A percentile compares a stretch with the other conserved stretches of the same genome.
phyloP scores from a whole-genome alignment of 2,888 invertebrate species.

The Oasisia sp. region DNA sequence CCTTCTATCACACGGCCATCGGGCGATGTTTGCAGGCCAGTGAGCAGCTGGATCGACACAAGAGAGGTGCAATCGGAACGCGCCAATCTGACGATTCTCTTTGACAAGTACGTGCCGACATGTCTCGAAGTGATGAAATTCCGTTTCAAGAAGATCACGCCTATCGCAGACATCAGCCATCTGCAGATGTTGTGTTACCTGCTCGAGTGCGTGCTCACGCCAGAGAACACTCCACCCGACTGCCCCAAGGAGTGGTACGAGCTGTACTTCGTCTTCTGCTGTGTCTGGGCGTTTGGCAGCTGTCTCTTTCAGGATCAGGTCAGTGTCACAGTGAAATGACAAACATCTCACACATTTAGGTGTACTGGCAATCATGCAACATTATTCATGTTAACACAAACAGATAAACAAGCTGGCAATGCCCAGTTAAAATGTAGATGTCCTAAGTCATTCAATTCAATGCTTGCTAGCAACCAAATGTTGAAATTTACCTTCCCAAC shows the following conservation, averaged over 20 bases:
- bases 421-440: no score
- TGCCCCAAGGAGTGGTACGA: slow-evolving; percentile 96
- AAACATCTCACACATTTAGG: neutral
- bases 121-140: slow-evolving; percentile 87
- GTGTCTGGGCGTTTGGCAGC: slow-evolving; percentile 98
- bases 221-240: slow-evolving; percentile 85
- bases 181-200: slow-evolving; percentile 90
- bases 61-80: slow-evolving; percentile 68
- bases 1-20: neutral
- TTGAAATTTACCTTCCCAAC: no score
- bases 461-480: no score
- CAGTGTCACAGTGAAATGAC: neutral
- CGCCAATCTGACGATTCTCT: slow-evolving; percentile 91
- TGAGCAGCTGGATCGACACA: slow-evolving; percentile 78
- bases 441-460: no score
- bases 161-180: slow-evolving; percentile 93
- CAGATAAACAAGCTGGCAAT: no score
- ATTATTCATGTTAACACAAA: no score
- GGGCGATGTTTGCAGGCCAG: slow-evolving; percentile 69
- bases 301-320: slow-evolving; percentile 93
- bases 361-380: no score
- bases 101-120: slow-evolving; percentile 94
- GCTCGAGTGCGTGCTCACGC: slow-evolving; percentile 83
- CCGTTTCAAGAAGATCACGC: slow-evolving; percentile 94
- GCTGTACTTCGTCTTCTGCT: slow-evolving; percentile 93